Conservation (phyloP, 2,797 vertebrate species). For the Scleropages formosus region DNA sequence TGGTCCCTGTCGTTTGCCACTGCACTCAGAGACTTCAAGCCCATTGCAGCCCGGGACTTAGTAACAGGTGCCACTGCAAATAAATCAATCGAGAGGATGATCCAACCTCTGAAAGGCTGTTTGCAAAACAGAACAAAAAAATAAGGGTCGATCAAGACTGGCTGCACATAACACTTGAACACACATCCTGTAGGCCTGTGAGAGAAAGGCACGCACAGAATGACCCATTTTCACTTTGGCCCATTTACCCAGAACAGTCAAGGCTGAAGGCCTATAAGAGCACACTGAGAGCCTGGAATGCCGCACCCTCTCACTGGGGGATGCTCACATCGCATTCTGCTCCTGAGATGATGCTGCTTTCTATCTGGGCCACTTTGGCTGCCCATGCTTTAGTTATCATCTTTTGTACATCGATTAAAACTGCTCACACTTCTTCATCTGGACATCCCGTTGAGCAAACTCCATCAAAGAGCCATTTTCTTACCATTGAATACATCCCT, state of each 20-base stretch:
- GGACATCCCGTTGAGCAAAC: too few species aligned
- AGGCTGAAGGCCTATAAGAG: slow-evolving; percentile 21
- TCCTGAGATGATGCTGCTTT: neutral
- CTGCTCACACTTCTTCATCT: too few species aligned
- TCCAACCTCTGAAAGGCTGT: slow-evolving; percentile 43
- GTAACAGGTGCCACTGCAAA: slow-evolving; percentile 45
- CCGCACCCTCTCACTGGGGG: slow-evolving; percentile 8
- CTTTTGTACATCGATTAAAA: too few species aligned
- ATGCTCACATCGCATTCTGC: slow-evolving; percentile 13
- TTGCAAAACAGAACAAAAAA: slow-evolving; percentile 24
- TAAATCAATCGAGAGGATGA: slow-evolving; percentile 45
- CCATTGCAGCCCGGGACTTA: slow-evolving; percentile 29
- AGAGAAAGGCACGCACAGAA: slow-evolving; percentile 18
- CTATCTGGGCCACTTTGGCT: too few species aligned
- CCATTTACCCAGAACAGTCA: slow-evolving; percentile 21
- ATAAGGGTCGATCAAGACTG: slow-evolving; percentile 1
- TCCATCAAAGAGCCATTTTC: too few species aligned
- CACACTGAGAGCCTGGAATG: slow-evolving; percentile 7
- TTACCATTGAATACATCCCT: too few species aligned
- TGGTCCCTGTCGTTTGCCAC: neutral
- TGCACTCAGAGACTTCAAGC: slow-evolving; percentile 1
- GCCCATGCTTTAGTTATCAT: too few species aligned
- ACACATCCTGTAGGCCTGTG: neutral
- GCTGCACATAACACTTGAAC: slow-evolving; percentile 1
- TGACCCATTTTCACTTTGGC: slow-evolving; percentile 22